Evolutionary conservation across 2,113 vertebrate genomes (phyloP).

Genomic region (Nematolebias whitei): DNA sequence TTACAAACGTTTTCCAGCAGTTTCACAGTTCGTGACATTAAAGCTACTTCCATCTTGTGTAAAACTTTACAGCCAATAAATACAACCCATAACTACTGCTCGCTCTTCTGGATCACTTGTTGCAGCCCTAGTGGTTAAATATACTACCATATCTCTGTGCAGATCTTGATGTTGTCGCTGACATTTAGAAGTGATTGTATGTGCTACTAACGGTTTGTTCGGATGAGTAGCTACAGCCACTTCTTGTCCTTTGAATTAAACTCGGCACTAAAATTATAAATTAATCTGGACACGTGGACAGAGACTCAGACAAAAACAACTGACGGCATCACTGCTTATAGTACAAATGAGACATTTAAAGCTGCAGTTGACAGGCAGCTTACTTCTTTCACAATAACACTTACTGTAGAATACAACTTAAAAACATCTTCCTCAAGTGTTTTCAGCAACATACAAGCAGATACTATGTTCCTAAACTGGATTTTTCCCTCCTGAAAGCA

Average conservation of each 20-base stretch:
- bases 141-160: too few relatives aligned
- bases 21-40: neutral
- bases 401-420: too few relatives aligned
- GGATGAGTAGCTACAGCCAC: neutral
- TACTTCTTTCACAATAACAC: too few relatives aligned
- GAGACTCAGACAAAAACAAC: too few relatives aligned
- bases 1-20: slow-evolving; percentile 5
- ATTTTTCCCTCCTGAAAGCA: too few relatives aligned
- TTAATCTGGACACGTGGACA: neutral
- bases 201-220: too few relatives aligned
- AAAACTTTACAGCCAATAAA: neutral
- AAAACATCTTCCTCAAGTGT: too few relatives aligned
- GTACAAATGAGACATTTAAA: too few relatives aligned
- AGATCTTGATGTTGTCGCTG: neutral
- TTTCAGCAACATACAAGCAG: too few relatives aligned
- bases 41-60: neutral
- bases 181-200: slow-evolving; percentile 13
- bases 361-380: too few relatives aligned
- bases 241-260: neutral
- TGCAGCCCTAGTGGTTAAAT: neutral
- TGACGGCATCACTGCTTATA: too few relatives aligned
- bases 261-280: neutral
- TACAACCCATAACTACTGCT: slow-evolving; percentile 12
- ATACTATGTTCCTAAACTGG: too few relatives aligned
- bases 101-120: slow-evolving; percentile 1